Percentiles rank a stretch among this genome's conserved stretches.
Conservation (phyloP, 2,113 vertebrate species). For the Rynchops niger region DNA sequence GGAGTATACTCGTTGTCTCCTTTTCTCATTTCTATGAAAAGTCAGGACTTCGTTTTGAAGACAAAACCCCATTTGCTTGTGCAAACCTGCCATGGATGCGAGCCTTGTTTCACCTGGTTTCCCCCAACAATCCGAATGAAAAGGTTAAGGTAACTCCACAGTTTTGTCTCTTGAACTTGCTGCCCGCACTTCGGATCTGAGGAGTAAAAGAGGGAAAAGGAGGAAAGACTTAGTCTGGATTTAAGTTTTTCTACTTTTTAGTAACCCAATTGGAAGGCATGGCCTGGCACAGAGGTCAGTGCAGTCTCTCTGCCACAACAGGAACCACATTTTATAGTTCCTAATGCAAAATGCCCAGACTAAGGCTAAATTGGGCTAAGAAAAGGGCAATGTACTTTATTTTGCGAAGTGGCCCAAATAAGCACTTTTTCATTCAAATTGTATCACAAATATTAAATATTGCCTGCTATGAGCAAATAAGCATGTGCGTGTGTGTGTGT, state of each 20-base stretch:
- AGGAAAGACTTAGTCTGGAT: not conserved
- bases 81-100: constrained; percentile 86
- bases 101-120: constrained; percentile 73
- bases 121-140: constrained; percentile 83
- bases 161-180: not conserved
- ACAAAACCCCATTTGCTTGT: not conserved
- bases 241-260: not conserved
- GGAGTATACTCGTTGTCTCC: not conserved
- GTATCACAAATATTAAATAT: not conserved
- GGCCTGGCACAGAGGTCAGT: not conserved
- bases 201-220: not conserved
- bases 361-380: not conserved
- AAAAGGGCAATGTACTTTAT: not conserved
- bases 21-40: not conserved
- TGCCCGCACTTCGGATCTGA: constrained; percentile 78
- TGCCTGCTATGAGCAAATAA: not conserved
- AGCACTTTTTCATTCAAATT: not conserved
- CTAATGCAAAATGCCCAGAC: not conserved
- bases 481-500: too few relatives aligned
- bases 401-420: not conserved
- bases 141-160: constrained; percentile 28
- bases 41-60: not conserved
- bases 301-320: not conserved
- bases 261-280: not conserved
- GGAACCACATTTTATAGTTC: not conserved